Evolutionary conservation across 2,888 invertebrate species (phyloP).

Genomic region (Diloba caeruleocephala): DNA sequence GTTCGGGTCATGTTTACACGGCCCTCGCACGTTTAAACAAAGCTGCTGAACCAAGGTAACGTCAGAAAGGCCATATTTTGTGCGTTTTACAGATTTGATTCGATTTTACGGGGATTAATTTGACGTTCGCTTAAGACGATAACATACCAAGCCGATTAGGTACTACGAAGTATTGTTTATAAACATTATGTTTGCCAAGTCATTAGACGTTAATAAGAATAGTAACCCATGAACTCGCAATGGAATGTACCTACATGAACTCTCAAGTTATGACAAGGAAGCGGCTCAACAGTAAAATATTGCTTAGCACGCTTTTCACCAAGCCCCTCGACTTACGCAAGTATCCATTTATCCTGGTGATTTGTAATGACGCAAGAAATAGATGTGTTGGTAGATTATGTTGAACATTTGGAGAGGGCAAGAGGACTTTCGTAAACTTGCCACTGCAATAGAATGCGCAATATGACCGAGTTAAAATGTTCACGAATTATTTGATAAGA

Average conservation of each 20-base stretch:
- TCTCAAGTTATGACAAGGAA: constrained; percentile 6
- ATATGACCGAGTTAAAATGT: constrained; percentile 59
- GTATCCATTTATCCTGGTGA: constrained; percentile 42
- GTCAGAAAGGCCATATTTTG: constrained; percentile 51
- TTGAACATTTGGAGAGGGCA: constrained; percentile 51
- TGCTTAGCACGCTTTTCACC: constrained; percentile 19
- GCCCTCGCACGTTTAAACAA: constrained; percentile 35
- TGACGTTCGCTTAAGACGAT: constrained; percentile 42
- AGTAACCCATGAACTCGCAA: constrained; percentile 41
- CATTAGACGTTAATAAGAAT: constrained; percentile 54
- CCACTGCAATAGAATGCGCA: constrained; percentile 48
- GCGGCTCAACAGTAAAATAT: constrained; percentile 12
- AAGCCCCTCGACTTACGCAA: constrained; percentile 35
- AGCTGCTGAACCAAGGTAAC: constrained; percentile 38
- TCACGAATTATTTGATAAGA: constrained; percentile 64
- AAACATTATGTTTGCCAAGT: constrained; percentile 50
- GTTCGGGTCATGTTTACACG: constrained; percentile 32
- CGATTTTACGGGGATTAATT: constrained; percentile 39
- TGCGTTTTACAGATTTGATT: constrained; percentile 30
- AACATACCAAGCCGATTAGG: constrained; percentile 38
- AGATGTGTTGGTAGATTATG: constrained; percentile 57
- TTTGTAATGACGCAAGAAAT: constrained; percentile 47
- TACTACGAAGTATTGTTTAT: constrained; percentile 51
- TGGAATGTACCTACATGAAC: constrained; percentile 12
- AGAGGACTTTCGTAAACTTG: constrained; percentile 58